Evolutionary conservation across 2,113 vertebrate species (phyloP).

Genomic region (Phoenicopterus ruber): DNA sequence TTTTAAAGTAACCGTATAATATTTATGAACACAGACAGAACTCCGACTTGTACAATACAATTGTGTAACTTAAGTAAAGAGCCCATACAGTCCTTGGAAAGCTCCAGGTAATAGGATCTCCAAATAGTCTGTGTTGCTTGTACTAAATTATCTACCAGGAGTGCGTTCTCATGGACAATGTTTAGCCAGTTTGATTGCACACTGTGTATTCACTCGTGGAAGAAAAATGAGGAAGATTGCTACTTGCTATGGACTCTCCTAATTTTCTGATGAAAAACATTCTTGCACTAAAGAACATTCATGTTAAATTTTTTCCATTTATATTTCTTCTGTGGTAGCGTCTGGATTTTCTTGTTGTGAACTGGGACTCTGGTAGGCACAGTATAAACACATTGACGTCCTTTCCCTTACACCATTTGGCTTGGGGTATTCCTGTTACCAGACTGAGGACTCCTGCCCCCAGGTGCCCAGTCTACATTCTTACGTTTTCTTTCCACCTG

Average conservation of each 20-base stretch:
- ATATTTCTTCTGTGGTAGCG: not conserved
- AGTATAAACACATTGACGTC: not conserved
- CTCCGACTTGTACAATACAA: not conserved
- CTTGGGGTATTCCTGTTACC: not conserved
- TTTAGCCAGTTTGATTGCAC: not conserved
- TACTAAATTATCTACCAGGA: not conserved
- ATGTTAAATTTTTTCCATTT: not conserved
- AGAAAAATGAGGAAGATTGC: not conserved
- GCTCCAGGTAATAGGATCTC: not conserved
- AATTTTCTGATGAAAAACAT: not conserved
- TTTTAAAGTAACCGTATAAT: not conserved
- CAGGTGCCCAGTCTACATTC: not conserved
- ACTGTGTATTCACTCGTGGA: not conserved
- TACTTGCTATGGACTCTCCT: not conserved
- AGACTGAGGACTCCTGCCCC: not conserved
- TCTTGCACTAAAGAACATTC: not conserved
- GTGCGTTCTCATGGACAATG: not conserved
- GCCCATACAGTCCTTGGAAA: not conserved
- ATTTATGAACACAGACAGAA: not conserved
- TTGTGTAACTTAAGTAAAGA: not conserved
- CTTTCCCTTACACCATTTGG: not conserved
- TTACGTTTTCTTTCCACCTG: not conserved
- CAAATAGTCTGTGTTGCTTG: not conserved
- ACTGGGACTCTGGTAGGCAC: not conserved
- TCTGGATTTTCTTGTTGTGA: not conserved